phyloP scores from a whole-genome alignment of 2,888 invertebrate species.

The Drosophila atripex region DNA sequence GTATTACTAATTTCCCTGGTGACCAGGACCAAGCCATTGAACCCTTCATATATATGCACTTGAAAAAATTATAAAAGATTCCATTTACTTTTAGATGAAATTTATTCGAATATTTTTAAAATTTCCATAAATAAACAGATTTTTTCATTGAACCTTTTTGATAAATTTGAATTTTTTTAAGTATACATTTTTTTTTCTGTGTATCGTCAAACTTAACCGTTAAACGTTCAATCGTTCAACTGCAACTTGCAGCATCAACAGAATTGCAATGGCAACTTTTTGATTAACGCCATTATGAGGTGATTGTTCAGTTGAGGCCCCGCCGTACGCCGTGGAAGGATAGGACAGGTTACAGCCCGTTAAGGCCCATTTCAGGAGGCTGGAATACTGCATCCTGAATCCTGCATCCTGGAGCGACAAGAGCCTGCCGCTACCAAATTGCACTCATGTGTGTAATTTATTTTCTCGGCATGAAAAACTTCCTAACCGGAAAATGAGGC shows the following conservation, averaged over 20 bases:
- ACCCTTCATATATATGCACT: conserved; percentile 30
- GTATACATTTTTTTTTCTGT: not conserved
- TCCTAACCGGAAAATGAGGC: conserved; percentile 80
- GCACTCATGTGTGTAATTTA: conserved; percentile 80
- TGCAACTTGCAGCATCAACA: conserved; percentile 53
- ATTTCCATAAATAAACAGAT: not conserved
- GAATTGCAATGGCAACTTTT: conserved; percentile 61
- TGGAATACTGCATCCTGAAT: conserved; percentile 16
- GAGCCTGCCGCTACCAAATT: conserved; percentile 57
- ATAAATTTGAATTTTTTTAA: not conserved
- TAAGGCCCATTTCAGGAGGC: conserved; percentile 37
- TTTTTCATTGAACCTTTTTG: not conserved
- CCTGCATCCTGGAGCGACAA: conserved; percentile 22
- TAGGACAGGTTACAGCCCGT: conserved; percentile 61
- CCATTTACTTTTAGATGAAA: not conserved
- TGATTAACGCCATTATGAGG: conserved; percentile 79
- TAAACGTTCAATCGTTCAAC: conserved; percentile 64
- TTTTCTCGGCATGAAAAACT: conserved; percentile 78
- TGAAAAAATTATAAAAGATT: not conserved
- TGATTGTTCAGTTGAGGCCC: conserved; percentile 75
- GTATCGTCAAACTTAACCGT: conserved; percentile 50
- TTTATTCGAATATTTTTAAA: no score
- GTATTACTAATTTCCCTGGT: conserved; percentile 81
- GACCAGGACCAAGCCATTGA: conserved; percentile 59
- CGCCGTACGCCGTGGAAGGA: conserved; percentile 2